Evolutionary conservation across 1,140 invertebrate genomes (phyloP).

Genomic region (Leptopilina clavipes): DNA sequence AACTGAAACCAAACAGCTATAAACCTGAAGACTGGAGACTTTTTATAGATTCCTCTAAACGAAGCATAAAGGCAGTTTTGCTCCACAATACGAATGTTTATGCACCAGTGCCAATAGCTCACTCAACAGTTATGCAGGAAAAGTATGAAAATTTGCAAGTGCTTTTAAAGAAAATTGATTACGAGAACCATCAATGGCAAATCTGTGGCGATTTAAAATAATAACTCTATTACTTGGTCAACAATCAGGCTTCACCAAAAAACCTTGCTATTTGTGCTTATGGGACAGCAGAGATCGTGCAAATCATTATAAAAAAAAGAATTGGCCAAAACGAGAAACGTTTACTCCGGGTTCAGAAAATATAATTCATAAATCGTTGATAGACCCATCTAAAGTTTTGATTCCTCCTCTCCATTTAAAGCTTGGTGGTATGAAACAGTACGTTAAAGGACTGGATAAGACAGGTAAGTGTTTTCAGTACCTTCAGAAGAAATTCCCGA

Average conservation of each 20-base stretch:
- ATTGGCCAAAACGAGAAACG: constrained; percentile 48
- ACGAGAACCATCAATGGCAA: no score
- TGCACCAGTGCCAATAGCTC: constrained; percentile 56
- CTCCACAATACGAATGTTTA: constrained; percentile 58
- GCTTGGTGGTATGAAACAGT: no score
- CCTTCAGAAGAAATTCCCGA: no score
- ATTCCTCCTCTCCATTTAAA: no score
- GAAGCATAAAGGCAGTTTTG: constrained; percentile 57
- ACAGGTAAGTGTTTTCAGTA: no score
- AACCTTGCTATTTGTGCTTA: constrained; percentile 62
- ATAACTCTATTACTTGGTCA: constrained; percentile 60
- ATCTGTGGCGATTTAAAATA: constrained; percentile 55
- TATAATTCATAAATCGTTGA: not conserved
- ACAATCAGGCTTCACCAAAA: constrained; percentile 49
- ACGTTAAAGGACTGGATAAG: no score
- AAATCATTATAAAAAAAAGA: constrained; percentile 61
- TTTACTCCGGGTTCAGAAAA: constrained; percentile 9
- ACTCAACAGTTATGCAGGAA: constrained; percentile 53
- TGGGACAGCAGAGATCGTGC: constrained; percentile 64
- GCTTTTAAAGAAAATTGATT: no score
- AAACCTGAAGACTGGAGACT: constrained; percentile 52
- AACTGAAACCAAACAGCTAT: constrained; percentile 46
- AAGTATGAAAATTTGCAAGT: constrained; percentile 47
- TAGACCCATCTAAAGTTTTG: constrained; percentile 7
- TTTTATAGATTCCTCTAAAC: constrained; percentile 53